These are phyloP conservation scores for Zonotrichia leucophrys DNA, from an alignment of 2,113 vertebrate species.

Conservation along the genomic window DNA sequence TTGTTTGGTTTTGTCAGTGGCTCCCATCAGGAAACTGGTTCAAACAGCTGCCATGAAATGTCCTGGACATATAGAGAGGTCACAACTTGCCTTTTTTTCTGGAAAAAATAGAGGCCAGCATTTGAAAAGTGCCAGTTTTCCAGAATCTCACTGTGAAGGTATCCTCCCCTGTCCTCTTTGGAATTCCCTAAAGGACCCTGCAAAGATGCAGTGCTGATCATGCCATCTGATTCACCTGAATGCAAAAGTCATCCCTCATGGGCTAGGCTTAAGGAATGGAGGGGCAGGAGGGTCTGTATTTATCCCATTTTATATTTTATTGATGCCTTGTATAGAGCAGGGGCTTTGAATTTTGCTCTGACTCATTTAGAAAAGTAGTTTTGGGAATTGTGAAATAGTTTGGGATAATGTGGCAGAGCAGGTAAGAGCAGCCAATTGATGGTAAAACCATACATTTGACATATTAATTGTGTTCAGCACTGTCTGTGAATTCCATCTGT, in stretches of 20 bases:
- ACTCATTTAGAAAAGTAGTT: neutral
- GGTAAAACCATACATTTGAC: neutral
- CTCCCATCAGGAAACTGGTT: conserved; percentile 66
- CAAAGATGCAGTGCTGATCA: neutral
- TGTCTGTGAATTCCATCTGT: neutral
- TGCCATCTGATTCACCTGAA: neutral
- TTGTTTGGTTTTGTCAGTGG: conserved; percentile 46
- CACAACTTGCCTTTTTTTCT: conserved; percentile 54
- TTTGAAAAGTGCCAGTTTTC: conserved; percentile 78
- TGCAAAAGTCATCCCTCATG: neutral
- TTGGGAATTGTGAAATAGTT: neutral
- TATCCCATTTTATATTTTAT: neutral
- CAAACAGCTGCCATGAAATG: conserved; percentile 70
- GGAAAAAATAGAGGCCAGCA: conserved; percentile 70
- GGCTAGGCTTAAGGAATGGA: neutral
- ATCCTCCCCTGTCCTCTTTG: neutral
- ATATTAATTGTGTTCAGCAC: neutral
- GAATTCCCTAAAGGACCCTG: neutral
- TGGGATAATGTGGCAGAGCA: neutral
- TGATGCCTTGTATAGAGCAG: neutral
- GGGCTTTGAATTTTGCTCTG: neutral
- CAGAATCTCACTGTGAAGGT: conserved; percentile 74
- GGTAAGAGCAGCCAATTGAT: neutral
- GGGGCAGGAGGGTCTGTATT: neutral
- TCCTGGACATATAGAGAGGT: conserved; percentile 48